These are phyloP conservation scores for Atherinomorus stipes DNA, from an alignment of 2,113 vertebrate species.

Conservation along the genomic window DNA sequence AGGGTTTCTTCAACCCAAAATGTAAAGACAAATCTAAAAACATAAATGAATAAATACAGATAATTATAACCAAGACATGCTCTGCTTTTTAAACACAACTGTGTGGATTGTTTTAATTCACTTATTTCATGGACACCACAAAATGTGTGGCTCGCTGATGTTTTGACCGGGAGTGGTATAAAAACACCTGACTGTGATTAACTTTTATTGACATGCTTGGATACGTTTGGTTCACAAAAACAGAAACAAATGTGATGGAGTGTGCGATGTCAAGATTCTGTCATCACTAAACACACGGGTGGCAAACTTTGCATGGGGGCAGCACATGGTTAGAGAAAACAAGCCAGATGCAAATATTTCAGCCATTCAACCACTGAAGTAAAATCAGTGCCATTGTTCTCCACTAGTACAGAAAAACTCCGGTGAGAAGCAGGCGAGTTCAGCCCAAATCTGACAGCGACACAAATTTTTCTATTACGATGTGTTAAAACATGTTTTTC, in stretches of 20 bases:
- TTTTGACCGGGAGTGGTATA: neutral
- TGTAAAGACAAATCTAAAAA: constrained; percentile 2
- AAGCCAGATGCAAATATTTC: neutral
- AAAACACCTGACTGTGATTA: constrained; percentile 13
- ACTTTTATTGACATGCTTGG: constrained; percentile 20
- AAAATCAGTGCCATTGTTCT: neutral
- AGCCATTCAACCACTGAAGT: neutral
- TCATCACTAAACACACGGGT: neutral
- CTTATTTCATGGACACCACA: neutral
- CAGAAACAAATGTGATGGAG: constrained; percentile 18
- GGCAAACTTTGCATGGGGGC: neutral
- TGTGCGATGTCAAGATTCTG: constrained; percentile 5
- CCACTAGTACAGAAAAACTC: neutral
- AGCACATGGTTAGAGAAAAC: neutral
- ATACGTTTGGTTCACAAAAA: constrained; percentile 11
- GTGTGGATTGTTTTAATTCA: neutral
- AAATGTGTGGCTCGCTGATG: neutral
- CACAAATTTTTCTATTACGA: neutral
- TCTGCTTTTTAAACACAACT: neutral
- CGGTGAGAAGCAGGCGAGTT: neutral
- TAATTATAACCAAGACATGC: neutral
- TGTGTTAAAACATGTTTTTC: neutral
- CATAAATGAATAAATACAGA: constrained; percentile 13
- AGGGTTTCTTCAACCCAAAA: constrained; percentile 7
- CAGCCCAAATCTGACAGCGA: neutral